Base-by-base conservation (phyloP, 2,113 vertebrate species). In the Triplophysa siluroides region DNA sequence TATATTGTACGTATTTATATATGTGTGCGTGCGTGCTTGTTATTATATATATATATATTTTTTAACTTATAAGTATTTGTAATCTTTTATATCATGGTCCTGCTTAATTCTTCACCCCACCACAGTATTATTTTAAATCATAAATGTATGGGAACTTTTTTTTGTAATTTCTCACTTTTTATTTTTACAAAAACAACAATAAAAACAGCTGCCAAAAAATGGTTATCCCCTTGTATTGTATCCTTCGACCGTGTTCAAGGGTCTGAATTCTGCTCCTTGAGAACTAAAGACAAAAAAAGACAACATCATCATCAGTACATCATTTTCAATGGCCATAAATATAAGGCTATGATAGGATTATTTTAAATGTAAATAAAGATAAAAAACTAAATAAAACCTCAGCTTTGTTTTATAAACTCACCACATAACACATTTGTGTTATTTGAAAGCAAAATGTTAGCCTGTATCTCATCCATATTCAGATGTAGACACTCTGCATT, bases 381-480 rank as follows among this genome's bases (percentile, higher is more conserved):
- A 29, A 38, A 47, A 23, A 50, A 9, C 26, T 21, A 12, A 45
- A 29, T 18, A 68, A 21, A n/a, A 18, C 12, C 6, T 38, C 33
- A 38, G 33, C 29, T 29, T 29, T 29, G 29, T 38, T 54, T 47
- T 24, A 58, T 13, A 70, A n/a, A 75, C 67, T 65, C 38, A 90
- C 92, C 86, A 84, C 64, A 78, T 80, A 86, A 45, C 11, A 85
- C 78, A 13, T 90, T 85, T 56, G 80, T 76, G 78, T 68, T 87
- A 76, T 86, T 94, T 72, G 86, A 89, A 0, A 78, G 78, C 79
- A 95, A 74, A 63, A 91, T 89, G 80, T 92, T 92, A 47, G 92
- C 90, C 80, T 95, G 93, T 75, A 90, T 72, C 72, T 79, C 84
- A 76, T 94, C 90, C 41, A 93, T 85, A 78, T 91, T 91, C 89